These are phyloP conservation scores for Ephestia elutella DNA, from an alignment of 1,140 invertebrate genomes.

Conservation along the genomic window DNA sequence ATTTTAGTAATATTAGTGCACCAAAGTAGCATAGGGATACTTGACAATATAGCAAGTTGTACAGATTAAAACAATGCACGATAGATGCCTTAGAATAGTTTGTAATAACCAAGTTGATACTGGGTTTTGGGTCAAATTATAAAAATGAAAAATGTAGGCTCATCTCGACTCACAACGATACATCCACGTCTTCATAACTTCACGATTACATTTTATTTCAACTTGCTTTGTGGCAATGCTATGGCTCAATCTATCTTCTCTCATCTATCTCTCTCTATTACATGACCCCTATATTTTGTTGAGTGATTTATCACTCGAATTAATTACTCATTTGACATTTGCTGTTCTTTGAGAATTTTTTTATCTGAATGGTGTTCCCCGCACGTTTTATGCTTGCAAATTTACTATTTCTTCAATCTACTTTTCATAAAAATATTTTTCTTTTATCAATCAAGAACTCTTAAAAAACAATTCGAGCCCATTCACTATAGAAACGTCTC, in stretches of 20 bases:
- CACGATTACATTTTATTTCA: slow-evolving; percentile 47
- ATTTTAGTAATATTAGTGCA: slow-evolving; percentile 31
- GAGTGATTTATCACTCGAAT: not conserved
- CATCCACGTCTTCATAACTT: slow-evolving; percentile 40
- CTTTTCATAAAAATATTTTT: not conserved
- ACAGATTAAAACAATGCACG: slow-evolving; percentile 25
- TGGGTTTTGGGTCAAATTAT: not conserved
- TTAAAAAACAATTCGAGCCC: not conserved
- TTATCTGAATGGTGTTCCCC: slow-evolving; percentile 7
- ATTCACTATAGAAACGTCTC: slow-evolving; percentile 12
- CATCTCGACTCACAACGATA: slow-evolving; percentile 11
- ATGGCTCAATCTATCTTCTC: slow-evolving; percentile 39
- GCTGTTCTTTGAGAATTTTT: slow-evolving; percentile 9
- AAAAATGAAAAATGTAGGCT: not conserved
- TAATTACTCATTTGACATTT: not conserved
- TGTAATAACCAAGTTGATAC: slow-evolving; percentile 2
- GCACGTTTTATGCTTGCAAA: slow-evolving; percentile 5
- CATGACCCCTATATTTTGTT: slow-evolving; percentile 22
- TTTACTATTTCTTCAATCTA: not conserved
- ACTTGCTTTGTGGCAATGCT: slow-evolving; percentile 70
- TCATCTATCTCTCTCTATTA: slow-evolving; percentile 27
- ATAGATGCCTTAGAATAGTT: slow-evolving; percentile 22
- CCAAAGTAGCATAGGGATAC: slow-evolving; percentile 26
- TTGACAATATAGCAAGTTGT: slow-evolving; percentile 18
- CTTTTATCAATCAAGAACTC: not conserved